Percentiles rank a stretch among this genome's conserved stretches.
Conservation (phyloP, 2,888 invertebrate genomes). For the Epistrophella euchroma region DNA sequence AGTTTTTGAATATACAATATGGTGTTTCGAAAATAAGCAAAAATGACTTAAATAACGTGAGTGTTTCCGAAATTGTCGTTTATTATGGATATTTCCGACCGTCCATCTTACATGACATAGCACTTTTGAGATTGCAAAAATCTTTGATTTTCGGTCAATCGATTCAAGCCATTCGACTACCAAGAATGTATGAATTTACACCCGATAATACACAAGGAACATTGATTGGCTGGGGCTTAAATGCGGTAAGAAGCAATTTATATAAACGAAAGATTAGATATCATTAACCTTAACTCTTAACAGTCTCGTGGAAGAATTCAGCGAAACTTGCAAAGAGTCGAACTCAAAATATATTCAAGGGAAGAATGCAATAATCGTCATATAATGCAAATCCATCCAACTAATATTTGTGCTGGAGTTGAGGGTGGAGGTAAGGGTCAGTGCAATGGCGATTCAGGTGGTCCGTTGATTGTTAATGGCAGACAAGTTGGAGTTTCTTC, state of each 20-base stretch:
- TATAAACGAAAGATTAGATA: rapidly evolving
- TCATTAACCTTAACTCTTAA: neutral
- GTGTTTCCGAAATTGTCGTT: constrained; percentile 78
- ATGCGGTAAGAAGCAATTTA: constrained; percentile 78
- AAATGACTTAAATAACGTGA: constrained; percentile 77
- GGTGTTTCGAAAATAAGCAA: constrained; percentile 78
- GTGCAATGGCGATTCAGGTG: constrained; percentile 84
- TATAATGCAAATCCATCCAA: constrained; percentile 78
- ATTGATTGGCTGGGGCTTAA: constrained; percentile 83
- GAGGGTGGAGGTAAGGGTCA: constrained; percentile 84
- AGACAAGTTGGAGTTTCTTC: constrained; percentile 84
- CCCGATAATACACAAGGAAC: constrained; percentile 77
- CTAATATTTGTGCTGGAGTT: constrained; percentile 84
- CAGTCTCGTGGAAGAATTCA: constrained; percentile 82
- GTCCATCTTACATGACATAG: constrained; percentile 80
- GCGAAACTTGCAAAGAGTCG: constrained; percentile 82
- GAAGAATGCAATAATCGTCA: constrained; percentile 82
- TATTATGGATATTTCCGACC: constrained; percentile 79
- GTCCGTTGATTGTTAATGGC: constrained; percentile 82
- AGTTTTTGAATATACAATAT: constrained; percentile 80
- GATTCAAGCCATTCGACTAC: constrained; percentile 79
- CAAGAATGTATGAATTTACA: constrained; percentile 77
- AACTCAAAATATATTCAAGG: constrained; percentile 81
- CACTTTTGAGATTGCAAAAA: constrained; percentile 78
- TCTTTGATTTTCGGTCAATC: constrained; percentile 73